A percentile compares a stretch with the other conserved stretches of the same genome.
Conservation (phyloP, 2,888 invertebrate genomes). For the Drosophila bunnanda region DNA sequence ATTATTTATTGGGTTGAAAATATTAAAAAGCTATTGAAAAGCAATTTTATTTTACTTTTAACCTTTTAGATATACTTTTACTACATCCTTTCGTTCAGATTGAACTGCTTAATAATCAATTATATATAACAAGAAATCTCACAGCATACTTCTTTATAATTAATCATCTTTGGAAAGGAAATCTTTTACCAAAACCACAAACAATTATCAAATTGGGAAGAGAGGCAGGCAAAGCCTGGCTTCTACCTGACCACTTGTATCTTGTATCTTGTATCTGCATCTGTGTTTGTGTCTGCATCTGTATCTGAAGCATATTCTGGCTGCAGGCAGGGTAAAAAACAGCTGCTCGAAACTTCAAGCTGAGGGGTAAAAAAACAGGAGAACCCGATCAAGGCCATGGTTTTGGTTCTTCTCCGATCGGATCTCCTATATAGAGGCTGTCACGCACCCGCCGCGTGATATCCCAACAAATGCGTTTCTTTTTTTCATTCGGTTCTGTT, state of each 20-base stretch:
- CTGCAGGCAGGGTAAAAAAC: neutral
- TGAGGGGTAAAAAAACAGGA: slow-evolving; percentile 15
- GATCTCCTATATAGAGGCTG: slow-evolving; percentile 18
- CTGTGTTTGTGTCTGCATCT: slow-evolving; percentile 7
- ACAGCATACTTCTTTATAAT: neutral
- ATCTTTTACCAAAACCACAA: neutral
- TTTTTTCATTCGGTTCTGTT: neutral
- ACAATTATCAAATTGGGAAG: slow-evolving; percentile 4
- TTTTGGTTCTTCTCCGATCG: slow-evolving; percentile 4
- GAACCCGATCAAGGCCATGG: slow-evolving; percentile 26
- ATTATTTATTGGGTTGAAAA: neutral
- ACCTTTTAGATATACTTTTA: neutral
- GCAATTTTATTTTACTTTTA: no score
- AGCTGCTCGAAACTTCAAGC: slow-evolving; percentile 4
- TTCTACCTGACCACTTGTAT: slow-evolving; percentile 11
- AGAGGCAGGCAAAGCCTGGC: neutral
- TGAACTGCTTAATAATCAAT: no score
- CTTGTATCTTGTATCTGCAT: slow-evolving; percentile 6
- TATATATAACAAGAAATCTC: neutral
- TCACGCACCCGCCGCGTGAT: slow-evolving; percentile 43
- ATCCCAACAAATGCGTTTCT: slow-evolving; percentile 30
- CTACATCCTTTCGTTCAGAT: neutral
- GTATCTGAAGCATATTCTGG: neutral
- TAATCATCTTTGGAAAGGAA: neutral
- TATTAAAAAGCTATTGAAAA: neutral